Evolutionary conservation across 2,888 invertebrate species (phyloP), one percentile per base, ranked within the genome.

Genomic region (Eupsilia transversa): DNA sequence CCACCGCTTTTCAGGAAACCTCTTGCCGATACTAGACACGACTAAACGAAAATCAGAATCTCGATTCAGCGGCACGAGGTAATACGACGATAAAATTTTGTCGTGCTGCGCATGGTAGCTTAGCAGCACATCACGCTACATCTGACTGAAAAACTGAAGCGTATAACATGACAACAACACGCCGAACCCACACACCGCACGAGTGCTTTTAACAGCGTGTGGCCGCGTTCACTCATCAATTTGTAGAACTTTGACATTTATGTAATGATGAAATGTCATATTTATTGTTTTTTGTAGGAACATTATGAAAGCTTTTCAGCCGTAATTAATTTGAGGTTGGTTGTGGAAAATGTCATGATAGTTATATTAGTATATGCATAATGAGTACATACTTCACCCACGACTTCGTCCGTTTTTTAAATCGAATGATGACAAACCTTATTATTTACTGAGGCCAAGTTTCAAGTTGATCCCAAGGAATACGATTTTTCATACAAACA

Each of bases 151-250:
- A 56, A 77, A 64, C 27, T 68, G 41, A 59, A 65, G 49, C 69
- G 33, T 63, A n/a, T 17, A 73, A 70, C 54, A 71, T 60, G 59
- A 60, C 57, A 56, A 41, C 60, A 66, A 49, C 71, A 49, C 49
- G 41, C 70, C 14, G 3, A 65, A 33, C 49, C 71, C 49, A 12
- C 46, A 43, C 57, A 71, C 54, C 56, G 71, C 76, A 68, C 43
- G 52, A 80, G 52, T 73, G 85, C 80, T 85, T 85, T 82, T 49
- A 78, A 73, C 84, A 80, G 72, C 43, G 33, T 61, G 46, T 46
- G 71, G 14, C 56, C 49, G 85, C 68, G 78, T 83, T 78, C 68
- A 73, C 54, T 69, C 67, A 35, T 79, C 66, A 79, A 80, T 83
- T 72, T 79, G n/a, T 46, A 64, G 46, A 20, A 30, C 27, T 73